Evolutionary conservation across 2,797 vertebrate genomes (phyloP).

Genomic region (Coccyzus lansbergi): DNA sequence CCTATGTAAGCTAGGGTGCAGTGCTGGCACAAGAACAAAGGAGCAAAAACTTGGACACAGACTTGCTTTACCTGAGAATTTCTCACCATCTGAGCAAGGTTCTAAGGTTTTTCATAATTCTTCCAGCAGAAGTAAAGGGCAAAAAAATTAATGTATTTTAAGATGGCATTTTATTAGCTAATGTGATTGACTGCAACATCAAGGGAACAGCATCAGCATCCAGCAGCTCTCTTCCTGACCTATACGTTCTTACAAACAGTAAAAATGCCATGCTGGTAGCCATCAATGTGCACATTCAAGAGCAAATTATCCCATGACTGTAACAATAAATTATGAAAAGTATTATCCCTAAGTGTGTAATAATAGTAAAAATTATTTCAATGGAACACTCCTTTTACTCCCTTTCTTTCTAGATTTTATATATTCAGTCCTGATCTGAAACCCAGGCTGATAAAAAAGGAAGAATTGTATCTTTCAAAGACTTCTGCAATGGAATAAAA

Average conservation of each 20-base stretch:
- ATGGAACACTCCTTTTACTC: background rate
- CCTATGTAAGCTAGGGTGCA: background rate
- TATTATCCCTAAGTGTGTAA: constrained; percentile 27
- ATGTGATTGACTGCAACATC: background rate
- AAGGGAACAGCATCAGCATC: background rate
- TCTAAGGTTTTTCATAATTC: background rate
- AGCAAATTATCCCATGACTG: background rate
- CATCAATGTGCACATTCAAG: background rate
- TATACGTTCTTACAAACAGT: background rate
- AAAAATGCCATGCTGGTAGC: constrained; percentile 31
- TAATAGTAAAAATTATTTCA: constrained; percentile 21
- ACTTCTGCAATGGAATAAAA: constrained; percentile 3
- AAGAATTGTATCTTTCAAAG: background rate
- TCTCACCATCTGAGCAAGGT: background rate
- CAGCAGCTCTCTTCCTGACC: background rate
- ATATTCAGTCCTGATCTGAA: background rate
- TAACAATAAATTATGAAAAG: constrained; percentile 20
- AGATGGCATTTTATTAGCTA: background rate
- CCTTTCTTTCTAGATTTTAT: constrained; percentile 18
- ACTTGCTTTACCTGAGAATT: background rate
- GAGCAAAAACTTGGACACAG: background rate
- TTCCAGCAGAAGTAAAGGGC: background rate
- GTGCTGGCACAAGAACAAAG: background rate
- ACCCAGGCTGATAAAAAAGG: background rate
- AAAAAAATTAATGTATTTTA: background rate